A percentile compares a stretch with the other conserved stretches of the same genome.
phyloP scores from a whole-genome alignment of 2,888 invertebrate genomes.

The Netelia inedita region DNA sequence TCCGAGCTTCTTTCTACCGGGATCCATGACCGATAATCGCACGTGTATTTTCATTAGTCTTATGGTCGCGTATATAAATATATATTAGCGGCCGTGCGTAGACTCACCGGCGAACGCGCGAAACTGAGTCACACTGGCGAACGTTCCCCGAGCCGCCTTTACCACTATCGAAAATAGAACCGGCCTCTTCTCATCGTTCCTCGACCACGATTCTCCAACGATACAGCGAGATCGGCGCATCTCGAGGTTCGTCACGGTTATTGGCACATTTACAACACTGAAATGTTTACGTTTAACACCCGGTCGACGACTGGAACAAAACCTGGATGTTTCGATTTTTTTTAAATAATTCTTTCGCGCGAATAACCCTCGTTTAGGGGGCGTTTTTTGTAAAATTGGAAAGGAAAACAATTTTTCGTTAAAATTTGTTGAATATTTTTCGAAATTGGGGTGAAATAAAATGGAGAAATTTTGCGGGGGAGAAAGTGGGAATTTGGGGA shows the following conservation, averaged over 20 bases:
- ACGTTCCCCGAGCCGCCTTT: constrained; percentile 39
- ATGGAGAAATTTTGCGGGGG: no score
- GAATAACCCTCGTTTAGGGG: no score
- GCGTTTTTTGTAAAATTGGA: no score
- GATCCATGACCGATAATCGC: neutral
- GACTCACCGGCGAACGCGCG: constrained; percentile 28
- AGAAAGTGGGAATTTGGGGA: constrained; percentile 12
- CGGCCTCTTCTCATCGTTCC: constrained; percentile 32
- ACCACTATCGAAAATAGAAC: constrained; percentile 63
- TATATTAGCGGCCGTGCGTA: neutral
- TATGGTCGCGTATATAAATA: neutral
- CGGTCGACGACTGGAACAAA: no score
- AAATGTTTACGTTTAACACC: no score
- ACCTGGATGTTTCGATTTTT: no score
- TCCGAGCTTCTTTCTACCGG: neutral
- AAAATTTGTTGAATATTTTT: no score
- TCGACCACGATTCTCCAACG: constrained; percentile 16
- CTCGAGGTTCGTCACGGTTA: neutral
- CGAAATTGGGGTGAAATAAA: no score
- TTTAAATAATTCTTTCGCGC: no score
- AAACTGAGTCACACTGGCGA: constrained; percentile 59
- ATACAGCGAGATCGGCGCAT: constrained; percentile 10
- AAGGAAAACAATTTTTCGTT: no score
- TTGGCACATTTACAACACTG: neutral
- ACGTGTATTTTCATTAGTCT: neutral